Conservation (phyloP, 2,888 invertebrate species). For the Chesias legatella region DNA sequence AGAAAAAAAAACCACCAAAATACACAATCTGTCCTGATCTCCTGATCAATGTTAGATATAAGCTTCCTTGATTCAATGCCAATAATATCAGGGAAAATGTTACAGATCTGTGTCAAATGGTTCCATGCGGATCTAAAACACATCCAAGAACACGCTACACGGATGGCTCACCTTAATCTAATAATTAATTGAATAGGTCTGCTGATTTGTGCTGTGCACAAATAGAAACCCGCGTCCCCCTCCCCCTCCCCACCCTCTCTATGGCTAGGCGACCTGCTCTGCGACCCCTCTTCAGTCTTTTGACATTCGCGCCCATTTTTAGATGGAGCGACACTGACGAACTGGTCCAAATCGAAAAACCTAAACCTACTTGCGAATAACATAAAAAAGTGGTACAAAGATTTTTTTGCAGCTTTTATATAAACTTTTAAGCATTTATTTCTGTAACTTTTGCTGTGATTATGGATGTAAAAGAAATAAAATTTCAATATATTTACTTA, state of each 20-base stretch:
- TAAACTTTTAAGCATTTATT: slow-evolving; percentile 52
- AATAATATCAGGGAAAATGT: slow-evolving; percentile 37
- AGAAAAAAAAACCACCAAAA: slow-evolving; percentile 9
- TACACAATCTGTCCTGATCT: slow-evolving; percentile 12
- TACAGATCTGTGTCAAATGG: slow-evolving; percentile 41
- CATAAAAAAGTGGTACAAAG: slow-evolving; percentile 34
- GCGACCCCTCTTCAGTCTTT: slow-evolving; percentile 74
- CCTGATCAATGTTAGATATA: slow-evolving; percentile 23
- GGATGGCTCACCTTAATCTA: slow-evolving; percentile 78
- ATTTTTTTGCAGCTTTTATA: slow-evolving; percentile 47
- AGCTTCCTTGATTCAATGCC: slow-evolving; percentile 37
- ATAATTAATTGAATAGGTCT: slow-evolving; percentile 79
- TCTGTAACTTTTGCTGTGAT: slow-evolving; percentile 30
- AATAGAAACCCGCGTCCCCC: slow-evolving; percentile 65
- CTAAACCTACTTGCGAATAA: slow-evolving; percentile 33
- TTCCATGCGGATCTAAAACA: slow-evolving; percentile 50
- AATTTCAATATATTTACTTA: slow-evolving; percentile 17
- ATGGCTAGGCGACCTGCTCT: slow-evolving; percentile 46
- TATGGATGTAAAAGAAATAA: slow-evolving; percentile 22
- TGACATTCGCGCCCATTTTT: slow-evolving; percentile 78
- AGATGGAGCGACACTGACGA: slow-evolving; percentile 73
- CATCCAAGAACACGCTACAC: slow-evolving; percentile 61
- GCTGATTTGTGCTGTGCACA: slow-evolving; percentile 77
- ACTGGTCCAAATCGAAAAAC: slow-evolving; percentile 57
- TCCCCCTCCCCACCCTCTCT: slow-evolving; percentile 47